Conservation (phyloP, 2,797 vertebrate species). For the Acanthurus lineatus region DNA sequence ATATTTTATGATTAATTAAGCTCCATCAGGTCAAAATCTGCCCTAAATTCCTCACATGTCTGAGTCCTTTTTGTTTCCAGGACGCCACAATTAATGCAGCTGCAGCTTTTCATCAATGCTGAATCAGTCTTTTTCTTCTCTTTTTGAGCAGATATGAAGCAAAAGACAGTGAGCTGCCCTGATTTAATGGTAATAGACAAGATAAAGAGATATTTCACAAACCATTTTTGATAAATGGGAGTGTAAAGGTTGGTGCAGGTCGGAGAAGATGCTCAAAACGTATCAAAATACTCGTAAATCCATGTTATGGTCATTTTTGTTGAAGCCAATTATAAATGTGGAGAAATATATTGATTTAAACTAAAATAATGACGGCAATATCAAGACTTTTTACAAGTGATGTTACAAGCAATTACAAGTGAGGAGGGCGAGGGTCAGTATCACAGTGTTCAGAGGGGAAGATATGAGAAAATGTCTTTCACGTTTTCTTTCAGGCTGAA, state of each 20-base stretch:
- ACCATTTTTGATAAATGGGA: conserved; percentile 41
- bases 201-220: conserved; percentile 51
- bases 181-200: conserved; percentile 63
- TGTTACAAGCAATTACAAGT: not conserved
- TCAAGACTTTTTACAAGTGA: not conserved
- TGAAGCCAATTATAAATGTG: not conserved
- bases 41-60: no score
- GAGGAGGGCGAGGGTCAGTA: conserved; percentile 14
- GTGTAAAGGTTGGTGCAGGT: not conserved
- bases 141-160: conserved; percentile 47
- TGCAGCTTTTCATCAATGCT: conserved; percentile 55
- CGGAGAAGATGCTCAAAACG: conserved; percentile 2
- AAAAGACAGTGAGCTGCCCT: conserved; percentile 44
- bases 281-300: not conserved
- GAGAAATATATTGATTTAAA: not conserved
- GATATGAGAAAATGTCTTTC: not conserved
- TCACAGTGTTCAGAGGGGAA: not conserved
- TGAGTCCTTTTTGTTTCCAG: conserved; percentile 14
- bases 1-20: conserved; percentile 10
- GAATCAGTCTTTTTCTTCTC: conserved; percentile 41
- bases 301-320: not conserved
- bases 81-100: conserved; percentile 62
- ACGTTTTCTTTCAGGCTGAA: conserved; percentile 5
- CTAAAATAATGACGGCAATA: not conserved
- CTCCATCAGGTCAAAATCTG: not conserved